Percentiles rank a stretch among this genome's conserved stretches.
Conservation (phyloP, 2,888 invertebrate genomes). For the Synergus japonicus region DNA sequence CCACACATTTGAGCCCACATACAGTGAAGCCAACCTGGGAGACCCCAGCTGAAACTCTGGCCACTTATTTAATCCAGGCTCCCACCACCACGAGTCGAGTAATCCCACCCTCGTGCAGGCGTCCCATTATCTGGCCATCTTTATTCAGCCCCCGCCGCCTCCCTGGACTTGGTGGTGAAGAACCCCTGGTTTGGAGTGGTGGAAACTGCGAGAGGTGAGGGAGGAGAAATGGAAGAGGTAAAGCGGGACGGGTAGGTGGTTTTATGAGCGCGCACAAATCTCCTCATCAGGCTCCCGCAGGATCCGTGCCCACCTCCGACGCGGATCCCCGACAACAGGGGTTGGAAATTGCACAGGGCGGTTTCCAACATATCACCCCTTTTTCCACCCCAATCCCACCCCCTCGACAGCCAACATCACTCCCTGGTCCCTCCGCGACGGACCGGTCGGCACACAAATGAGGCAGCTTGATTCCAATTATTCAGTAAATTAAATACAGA, state of each 20-base stretch:
- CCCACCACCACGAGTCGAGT: conserved; percentile 50
- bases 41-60: conserved; percentile 53
- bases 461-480: conserved; percentile 77
- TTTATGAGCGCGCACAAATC: conserved; percentile 76
- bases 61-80: conserved; percentile 60
- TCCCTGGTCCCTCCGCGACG: conserved; percentile 48
- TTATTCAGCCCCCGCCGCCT: conserved; percentile 66
- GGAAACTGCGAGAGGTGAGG: conserved; percentile 16
- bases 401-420: conserved; percentile 37
- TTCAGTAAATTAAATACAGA: conserved; percentile 77
- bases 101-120: conserved; percentile 61
- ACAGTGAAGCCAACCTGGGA: conserved; percentile 44
- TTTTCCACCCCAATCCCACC: background rate
- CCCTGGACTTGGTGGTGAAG: conserved; percentile 30
- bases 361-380: conserved; percentile 51
- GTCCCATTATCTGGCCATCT: conserved; percentile 73
- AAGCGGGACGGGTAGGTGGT: conserved; percentile 60
- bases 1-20: conserved; percentile 33
- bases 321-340: conserved; percentile 48
- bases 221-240: conserved; percentile 46
- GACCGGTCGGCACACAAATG: conserved; percentile 70
- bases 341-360: conserved; percentile 64
- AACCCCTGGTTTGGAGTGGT: conserved; percentile 6
- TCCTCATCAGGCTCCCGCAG: conserved; percentile 75
- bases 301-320: conserved; percentile 59